Conservation (phyloP, 2,888 invertebrate genomes). For the Cephonodes hylas region DNA sequence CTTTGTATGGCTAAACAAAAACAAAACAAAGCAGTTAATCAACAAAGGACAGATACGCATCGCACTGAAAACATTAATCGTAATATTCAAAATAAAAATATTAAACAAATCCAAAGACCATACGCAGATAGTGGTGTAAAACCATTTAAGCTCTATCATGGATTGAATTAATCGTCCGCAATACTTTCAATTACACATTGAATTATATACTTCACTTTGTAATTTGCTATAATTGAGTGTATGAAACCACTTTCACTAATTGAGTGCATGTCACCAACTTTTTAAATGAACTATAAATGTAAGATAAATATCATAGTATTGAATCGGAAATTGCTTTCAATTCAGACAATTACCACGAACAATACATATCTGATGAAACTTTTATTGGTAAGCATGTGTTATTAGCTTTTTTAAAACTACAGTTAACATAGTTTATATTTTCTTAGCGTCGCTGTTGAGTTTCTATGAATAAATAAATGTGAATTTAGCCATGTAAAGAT, state of each 20-base stretch:
- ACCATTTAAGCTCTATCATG: neutral
- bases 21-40: constrained; percentile 20
- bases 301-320: too few species aligned
- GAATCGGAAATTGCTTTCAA: too few species aligned
- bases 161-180: neutral
- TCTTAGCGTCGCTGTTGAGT: too few species aligned
- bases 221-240: too few species aligned
- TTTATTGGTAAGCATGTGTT: too few species aligned
- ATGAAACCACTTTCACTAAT: too few species aligned
- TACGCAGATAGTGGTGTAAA: neutral
- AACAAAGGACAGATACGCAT: neutral
- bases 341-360: too few species aligned
- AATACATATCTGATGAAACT: too few species aligned
- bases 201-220: neutral
- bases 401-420: too few species aligned
- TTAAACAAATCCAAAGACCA: neutral
- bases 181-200: neutral
- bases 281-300: too few species aligned
- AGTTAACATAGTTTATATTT: too few species aligned
- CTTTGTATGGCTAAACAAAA: constrained; percentile 43
- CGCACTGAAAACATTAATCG: neutral
- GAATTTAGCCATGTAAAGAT: neutral
- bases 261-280: too few species aligned
- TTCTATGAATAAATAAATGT: neutral
- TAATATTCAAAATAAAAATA: neutral